Percentiles rank a stretch among this genome's conserved stretches.
Conservation (phyloP, 1,140 invertebrate species). For the Eurosta solidaginis region DNA sequence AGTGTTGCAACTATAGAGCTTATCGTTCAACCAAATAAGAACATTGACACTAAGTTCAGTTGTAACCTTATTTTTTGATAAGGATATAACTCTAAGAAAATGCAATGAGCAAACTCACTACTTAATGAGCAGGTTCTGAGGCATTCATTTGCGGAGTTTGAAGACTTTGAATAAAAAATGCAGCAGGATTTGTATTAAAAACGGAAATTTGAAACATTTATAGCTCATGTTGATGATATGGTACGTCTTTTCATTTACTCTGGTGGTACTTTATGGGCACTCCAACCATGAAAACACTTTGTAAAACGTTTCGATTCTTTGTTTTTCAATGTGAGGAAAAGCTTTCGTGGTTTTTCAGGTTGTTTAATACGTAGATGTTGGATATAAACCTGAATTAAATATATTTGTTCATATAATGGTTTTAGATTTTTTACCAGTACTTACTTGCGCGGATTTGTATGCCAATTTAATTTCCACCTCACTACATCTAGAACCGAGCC, state of each 20-base stretch:
- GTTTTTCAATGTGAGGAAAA: slow-evolving; percentile 95
- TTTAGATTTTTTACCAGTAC: background rate
- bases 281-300: slow-evolving; percentile 99
- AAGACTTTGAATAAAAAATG: no score
- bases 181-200: no score
- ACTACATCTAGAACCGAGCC: slow-evolving; percentile 94
- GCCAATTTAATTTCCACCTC: slow-evolving; percentile 99
- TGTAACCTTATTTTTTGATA: no score
- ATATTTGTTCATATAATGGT: background rate
- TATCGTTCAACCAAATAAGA: no score
- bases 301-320: slow-evolving; percentile 94
- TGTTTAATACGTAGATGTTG: slow-evolving; percentile 97
- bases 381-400: slow-evolving; percentile 83
- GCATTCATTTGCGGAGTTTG: no score
- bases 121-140: no score
- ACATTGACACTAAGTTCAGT: no score
- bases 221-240: background rate
- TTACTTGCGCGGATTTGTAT: slow-evolving; percentile 96
- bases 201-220: no score
- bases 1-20: no score
- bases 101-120: no score
- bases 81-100: no score
- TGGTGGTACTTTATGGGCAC: slow-evolving; percentile 49
- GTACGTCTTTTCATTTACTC: background rate
- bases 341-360: slow-evolving; percentile 86